Evolutionary conservation across 1,140 invertebrate genomes (phyloP), one percentile per base, ranked within the genome.

Genomic region (Saccostrea glomerata): DNA sequence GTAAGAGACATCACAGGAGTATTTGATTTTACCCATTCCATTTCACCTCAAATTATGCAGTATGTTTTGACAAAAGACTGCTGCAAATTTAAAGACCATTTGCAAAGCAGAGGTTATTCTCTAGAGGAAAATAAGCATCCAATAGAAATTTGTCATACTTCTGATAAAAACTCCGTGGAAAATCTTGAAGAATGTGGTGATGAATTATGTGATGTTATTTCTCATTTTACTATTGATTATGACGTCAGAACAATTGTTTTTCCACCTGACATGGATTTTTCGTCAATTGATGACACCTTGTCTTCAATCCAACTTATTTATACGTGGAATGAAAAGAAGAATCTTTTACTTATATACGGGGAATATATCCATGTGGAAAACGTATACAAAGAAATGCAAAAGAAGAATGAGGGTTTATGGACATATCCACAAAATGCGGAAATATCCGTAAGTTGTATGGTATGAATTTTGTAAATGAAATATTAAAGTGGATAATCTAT

Each of bases 1-100:
- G 88, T 84, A 20, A 54, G 73, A 87, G 88, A 66, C n/a, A 89
- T 23, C 85, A 89, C 23, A 84, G 25, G 82, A 85, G 88, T 20
- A 20, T 90, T 40, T 87, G 89, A 73, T 25, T 56, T 23, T 90
- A 84, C 73, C 60, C 73, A 56, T 5, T 17, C 58, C 58, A 63
- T 63, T 20, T 63, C 58, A 20, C 58, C 58, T 17, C 89, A 15
- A 84, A 86, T 56, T 85, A 87, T 40, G 85, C 87, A 85, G 87
- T 70, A 25, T 83, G 87, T 58, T n/a, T 89, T 20, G 20, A 77
- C 47, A 55, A 86, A 25, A 84, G 88, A 82, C 58, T 88, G n/a
- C 87, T 84, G 17, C 88, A 88, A n/a, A 88, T 55, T n/a, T 30
- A 83, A 63, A 20, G 63, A n/a, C 87, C 73, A 20, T 54, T 20